These are phyloP conservation scores for Sepioteuthis lessoniana DNA, from an alignment of 2,888 invertebrate species.

Conservation along the genomic window DNA sequence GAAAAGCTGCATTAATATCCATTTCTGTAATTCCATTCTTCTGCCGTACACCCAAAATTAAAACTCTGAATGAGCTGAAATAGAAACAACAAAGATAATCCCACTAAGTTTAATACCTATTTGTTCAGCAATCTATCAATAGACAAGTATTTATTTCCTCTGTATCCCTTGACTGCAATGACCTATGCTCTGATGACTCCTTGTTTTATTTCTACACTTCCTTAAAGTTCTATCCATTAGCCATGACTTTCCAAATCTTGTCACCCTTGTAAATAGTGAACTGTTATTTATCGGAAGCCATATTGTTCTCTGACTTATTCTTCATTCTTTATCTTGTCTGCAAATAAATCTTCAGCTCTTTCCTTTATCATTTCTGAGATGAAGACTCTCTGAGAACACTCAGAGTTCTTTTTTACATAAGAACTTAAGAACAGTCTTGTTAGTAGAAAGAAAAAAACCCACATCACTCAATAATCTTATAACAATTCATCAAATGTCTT, in stretches of 20 bases:
- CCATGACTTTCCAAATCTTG: not conserved
- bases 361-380: not conserved
- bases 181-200: not conserved
- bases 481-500: too few relatives aligned
- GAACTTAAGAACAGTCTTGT: too few relatives aligned
- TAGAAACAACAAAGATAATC: slow-evolving; percentile 15
- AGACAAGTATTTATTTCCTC: not conserved
- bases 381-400: not conserved
- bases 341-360: slow-evolving; percentile 17
- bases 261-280: not conserved
- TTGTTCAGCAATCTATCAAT: not conserved
- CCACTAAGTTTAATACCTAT: not conserved
- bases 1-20: not conserved
- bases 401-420: not conserved
- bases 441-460: too few relatives aligned
- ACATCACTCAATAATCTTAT: too few relatives aligned
- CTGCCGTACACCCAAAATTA: not conserved
- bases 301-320: not conserved
- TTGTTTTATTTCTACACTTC: not conserved
- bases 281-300: not conserved
- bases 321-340: not conserved
- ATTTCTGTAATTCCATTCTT: not conserved
- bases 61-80: not conserved
- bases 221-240: not conserved
- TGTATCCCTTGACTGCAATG: not conserved